Evolutionary conservation across 2,888 invertebrate species (phyloP).

Genomic region (Isoperla grammatica): DNA sequence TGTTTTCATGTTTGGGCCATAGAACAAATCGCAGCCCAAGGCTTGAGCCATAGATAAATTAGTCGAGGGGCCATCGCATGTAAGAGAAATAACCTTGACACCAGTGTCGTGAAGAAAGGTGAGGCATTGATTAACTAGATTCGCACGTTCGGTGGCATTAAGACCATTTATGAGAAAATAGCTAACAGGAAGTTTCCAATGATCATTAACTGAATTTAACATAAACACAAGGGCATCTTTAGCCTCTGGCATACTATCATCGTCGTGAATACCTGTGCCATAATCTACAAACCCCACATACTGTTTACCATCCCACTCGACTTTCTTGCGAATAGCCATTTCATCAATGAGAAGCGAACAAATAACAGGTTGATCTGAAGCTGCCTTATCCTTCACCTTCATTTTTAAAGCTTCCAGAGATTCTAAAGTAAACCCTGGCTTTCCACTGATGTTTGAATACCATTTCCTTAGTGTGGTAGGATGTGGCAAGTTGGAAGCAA

Average conservation of each 20-base stretch:
- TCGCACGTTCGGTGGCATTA: slow-evolving; percentile 32
- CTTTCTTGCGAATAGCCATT: slow-evolving; percentile 20
- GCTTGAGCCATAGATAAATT: slow-evolving; percentile 31
- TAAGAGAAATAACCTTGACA: slow-evolving; percentile 32
- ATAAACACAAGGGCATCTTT: slow-evolving; percentile 36
- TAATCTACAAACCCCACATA: slow-evolving; percentile 36
- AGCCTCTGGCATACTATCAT: slow-evolving; percentile 32
- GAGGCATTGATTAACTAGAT: slow-evolving; percentile 32
- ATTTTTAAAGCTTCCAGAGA: not conserved
- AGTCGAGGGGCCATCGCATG: slow-evolving; percentile 36
- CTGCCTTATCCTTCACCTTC: not conserved
- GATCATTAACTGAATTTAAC: slow-evolving; percentile 32
- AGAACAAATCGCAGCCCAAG: slow-evolving; percentile 25
- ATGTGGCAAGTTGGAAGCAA: not conserved
- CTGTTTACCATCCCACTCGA: slow-evolving; percentile 37
- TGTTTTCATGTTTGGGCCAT: slow-evolving; percentile 5
- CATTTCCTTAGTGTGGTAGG: not conserved
- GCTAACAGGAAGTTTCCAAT: slow-evolving; percentile 36
- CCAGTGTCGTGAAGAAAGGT: slow-evolving; percentile 32
- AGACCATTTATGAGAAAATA: slow-evolving; percentile 36
- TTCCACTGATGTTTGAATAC: not conserved
- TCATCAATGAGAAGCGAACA: slow-evolving; percentile 14
- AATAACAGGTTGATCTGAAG: slow-evolving; percentile 1
- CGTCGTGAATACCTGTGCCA: slow-evolving; percentile 29
- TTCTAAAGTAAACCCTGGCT: slow-evolving; percentile 1